Percentiles rank a stretch among this genome's conserved stretches.
Conservation (phyloP, 2,888 invertebrate genomes). For the Hydrotaea diabolus region DNA sequence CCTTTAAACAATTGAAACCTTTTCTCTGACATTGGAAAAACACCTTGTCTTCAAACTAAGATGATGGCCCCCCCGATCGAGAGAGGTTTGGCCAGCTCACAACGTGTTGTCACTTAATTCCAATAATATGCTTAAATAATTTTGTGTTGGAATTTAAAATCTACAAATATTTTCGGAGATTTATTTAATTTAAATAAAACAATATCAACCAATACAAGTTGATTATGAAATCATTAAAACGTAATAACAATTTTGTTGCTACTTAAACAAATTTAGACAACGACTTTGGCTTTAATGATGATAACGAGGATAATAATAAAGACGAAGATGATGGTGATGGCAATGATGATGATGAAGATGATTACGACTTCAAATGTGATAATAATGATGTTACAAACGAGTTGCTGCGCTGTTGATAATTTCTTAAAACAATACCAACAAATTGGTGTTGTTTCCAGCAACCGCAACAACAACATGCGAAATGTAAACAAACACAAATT, state of each 20-base stretch:
- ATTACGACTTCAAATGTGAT: neutral
- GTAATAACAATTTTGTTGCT: conserved; percentile 38
- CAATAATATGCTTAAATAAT: conserved; percentile 21
- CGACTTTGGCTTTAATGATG: neutral
- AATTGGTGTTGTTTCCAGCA: neutral
- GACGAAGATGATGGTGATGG: neutral
- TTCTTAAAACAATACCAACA: conserved; percentile 30
- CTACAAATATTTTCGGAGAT: neutral
- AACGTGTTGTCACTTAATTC: neutral
- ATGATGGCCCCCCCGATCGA: neutral
- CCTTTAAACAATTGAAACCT: too few species aligned
- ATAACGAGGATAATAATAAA: neutral
- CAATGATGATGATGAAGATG: neutral
- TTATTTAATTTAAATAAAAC: conserved; percentile 41
- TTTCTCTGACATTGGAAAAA: too few species aligned
- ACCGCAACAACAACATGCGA: conserved; percentile 12
- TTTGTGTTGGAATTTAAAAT: conserved; percentile 25
- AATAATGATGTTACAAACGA: too few species aligned
- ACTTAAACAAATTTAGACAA: neutral
- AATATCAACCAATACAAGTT: conserved; percentile 41
- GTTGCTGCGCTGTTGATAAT: conserved; percentile 23
- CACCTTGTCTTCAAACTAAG: too few species aligned
- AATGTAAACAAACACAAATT: conserved; percentile 28
- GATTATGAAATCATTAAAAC: conserved; percentile 54
- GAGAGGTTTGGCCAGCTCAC: neutral